Conservation (phyloP, 2,113 vertebrate species). For the Lophius piscatorius region DNA sequence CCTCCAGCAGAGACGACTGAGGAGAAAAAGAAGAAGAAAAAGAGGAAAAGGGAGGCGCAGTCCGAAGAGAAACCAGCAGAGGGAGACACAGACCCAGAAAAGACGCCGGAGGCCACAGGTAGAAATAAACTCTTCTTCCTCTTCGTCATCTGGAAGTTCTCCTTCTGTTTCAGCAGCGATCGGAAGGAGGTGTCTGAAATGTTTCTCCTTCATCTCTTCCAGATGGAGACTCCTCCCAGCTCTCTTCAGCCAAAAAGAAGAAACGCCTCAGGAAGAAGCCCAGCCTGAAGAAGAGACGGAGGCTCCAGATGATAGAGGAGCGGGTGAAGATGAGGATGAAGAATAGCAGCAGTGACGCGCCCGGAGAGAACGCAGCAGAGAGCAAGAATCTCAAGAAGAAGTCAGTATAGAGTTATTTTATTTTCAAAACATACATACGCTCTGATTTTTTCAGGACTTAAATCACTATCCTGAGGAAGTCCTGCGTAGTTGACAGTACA, state of each 20-base stretch:
- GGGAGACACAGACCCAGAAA: conserved; percentile 19
- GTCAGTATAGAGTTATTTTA: too few relatives aligned
- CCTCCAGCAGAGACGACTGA: background rate
- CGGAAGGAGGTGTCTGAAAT: background rate
- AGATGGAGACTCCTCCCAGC: background rate
- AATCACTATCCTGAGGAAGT: too few relatives aligned
- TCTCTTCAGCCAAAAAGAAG: conserved; percentile 31
- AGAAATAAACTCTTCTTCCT: background rate
- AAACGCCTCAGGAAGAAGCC: conserved; percentile 35
- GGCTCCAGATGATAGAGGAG: background rate
- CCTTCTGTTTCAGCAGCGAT: background rate
- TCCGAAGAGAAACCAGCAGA: conserved; percentile 40
- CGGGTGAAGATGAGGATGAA: conserved; percentile 4
- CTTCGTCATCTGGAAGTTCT: background rate
- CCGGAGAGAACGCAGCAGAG: background rate
- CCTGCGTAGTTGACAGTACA: too few relatives aligned
- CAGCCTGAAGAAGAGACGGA: conserved; percentile 32
- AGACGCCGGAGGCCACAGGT: conserved; percentile 22
- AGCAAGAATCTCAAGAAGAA: conserved; percentile 26
- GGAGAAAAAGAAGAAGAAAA: conserved; percentile 41
- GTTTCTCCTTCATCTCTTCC: background rate
- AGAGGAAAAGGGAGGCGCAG: conserved; percentile 16
- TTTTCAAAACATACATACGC: too few relatives aligned
- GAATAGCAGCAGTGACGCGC: background rate
- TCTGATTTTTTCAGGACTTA: too few relatives aligned